phyloP scores from a whole-genome alignment of 2,113 vertebrate species.

The Ceratotherium simum region DNA sequence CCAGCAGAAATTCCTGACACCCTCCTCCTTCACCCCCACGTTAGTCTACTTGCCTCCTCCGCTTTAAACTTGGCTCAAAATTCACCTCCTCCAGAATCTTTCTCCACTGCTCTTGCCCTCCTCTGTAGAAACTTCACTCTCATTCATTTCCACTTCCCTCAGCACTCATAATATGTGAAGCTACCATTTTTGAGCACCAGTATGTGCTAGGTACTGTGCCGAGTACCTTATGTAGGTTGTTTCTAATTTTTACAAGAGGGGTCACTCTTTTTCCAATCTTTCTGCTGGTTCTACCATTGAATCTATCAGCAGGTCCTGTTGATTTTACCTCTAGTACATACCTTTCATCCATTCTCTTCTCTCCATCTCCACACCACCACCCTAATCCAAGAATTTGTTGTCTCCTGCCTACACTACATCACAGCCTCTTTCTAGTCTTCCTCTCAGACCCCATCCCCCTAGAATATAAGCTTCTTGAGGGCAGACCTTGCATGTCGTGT shows the following conservation, averaged over 20 bases:
- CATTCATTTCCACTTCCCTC: neutral
- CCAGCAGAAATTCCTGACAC: neutral
- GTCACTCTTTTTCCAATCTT: fast-evolving
- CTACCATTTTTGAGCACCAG: neutral
- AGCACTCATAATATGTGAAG: neutral
- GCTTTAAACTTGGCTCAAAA: neutral
- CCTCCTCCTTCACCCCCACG: neutral
- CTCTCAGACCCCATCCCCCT: too few relatives aligned
- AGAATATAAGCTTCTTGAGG: neutral
- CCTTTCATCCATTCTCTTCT: neutral
- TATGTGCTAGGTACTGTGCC: fast-evolving
- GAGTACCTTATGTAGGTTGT: fast-evolving
- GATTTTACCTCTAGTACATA: neutral
- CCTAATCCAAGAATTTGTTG: neutral
- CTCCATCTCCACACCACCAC: neutral
- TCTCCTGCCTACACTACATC: neutral
- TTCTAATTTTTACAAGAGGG: neutral
- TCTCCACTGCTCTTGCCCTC: neutral
- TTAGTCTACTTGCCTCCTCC: neutral
- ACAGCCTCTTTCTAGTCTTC: neutral
- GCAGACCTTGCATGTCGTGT: fast-evolving
- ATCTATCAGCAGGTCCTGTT: too few relatives aligned
- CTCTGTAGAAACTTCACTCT: neutral
- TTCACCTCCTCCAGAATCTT: neutral
- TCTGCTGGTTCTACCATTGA: neutral